Conservation (phyloP, 2,113 vertebrate genomes). For the Diphyllodes magnificus region DNA sequence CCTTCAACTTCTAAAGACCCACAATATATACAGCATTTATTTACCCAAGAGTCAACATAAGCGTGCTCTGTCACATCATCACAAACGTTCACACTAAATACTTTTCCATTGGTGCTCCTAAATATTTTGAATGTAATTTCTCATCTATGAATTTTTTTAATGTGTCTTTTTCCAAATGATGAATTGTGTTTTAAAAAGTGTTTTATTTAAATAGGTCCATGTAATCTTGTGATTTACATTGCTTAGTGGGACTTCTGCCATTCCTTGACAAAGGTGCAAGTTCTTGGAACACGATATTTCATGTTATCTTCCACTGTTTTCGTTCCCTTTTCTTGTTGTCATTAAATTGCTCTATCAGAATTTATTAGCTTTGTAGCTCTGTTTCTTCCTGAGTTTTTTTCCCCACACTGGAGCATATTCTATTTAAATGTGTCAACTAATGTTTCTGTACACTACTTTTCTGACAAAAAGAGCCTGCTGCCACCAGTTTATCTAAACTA, state of each 20-base stretch:
- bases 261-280: not conserved
- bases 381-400: not conserved
- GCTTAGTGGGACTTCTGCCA: not conserved
- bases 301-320: not conserved
- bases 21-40: not conserved
- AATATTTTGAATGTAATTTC: not conserved
- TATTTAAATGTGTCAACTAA: not conserved
- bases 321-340: not conserved
- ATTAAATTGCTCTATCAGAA: not conserved
- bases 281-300: not conserved
- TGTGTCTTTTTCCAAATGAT: not conserved
- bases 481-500: not conserved
- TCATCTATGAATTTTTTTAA: not conserved
- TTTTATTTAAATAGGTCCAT: not conserved
- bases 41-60: not conserved
- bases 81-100: not conserved
- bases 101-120: not conserved
- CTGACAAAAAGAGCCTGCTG: not conserved
- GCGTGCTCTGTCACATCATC: not conserved
- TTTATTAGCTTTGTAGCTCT: not conserved
- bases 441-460: not conserved
- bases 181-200: not conserved
- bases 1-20: not conserved
- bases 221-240: not conserved
- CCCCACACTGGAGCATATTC: not conserved